A percentile compares a stretch with the other conserved stretches of the same genome.
These are phyloP conservation scores for Apodemus sylvaticus DNA, from an alignment of 2,113 vertebrate genomes.

Conservation along the genomic window DNA sequence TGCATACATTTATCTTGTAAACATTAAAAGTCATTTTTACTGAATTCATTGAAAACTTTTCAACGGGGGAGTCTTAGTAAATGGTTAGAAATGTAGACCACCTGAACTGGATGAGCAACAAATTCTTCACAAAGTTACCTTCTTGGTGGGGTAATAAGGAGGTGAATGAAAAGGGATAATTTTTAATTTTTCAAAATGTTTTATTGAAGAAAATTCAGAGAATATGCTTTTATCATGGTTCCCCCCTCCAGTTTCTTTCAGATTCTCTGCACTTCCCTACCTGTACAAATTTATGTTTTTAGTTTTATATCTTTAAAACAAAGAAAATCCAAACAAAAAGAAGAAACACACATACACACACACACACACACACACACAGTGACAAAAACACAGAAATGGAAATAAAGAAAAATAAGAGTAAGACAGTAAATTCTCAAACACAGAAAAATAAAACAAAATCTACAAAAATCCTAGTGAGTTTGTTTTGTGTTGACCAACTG, in stretches of 20 bases:
- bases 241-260: neutral
- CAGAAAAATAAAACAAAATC: neutral
- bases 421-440: neutral
- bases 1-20: neutral
- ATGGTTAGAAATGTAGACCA: neutral
- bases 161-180: neutral
- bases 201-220: too few relatives aligned
- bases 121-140: neutral
- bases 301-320: neutral
- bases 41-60: neutral
- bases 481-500: neutral
- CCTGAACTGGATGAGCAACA: neutral
- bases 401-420: neutral
- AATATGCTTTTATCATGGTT: neutral
- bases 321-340: neutral
- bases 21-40: neutral
- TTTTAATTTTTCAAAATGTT: neutral
- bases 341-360: neutral
- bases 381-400: neutral
- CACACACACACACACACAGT: neutral
- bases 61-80: neutral
- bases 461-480: neutral
- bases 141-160: neutral
- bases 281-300: neutral
- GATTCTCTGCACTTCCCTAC: neutral